Conservation (phyloP, 2,797 vertebrate species). For the Platalea minor region DNA sequence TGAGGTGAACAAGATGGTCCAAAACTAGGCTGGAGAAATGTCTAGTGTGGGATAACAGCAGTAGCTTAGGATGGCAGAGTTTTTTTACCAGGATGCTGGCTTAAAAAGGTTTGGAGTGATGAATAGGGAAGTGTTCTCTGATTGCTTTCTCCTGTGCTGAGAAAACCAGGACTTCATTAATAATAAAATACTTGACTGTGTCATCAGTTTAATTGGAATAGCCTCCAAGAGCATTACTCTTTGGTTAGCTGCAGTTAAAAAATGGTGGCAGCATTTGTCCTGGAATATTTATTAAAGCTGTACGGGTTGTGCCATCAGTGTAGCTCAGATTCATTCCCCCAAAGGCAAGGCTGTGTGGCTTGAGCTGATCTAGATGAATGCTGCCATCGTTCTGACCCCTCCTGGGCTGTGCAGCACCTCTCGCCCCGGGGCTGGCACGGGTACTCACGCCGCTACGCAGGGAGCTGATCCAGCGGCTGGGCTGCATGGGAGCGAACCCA, state of each 20-base stretch:
- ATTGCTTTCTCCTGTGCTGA: background rate
- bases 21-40: background rate
- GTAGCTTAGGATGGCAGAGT: background rate
- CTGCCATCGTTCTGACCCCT: accelerated
- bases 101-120: background rate
- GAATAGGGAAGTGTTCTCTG: background rate
- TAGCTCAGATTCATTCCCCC: background rate
- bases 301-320: background rate
- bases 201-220: background rate
- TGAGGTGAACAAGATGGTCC: background rate
- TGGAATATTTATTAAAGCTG: background rate
- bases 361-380: accelerated
- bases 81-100: background rate
- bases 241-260: background rate
- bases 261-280: background rate
- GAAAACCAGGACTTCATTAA: background rate
- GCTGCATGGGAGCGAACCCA: background rate
- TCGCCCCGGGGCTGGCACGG: accelerated
- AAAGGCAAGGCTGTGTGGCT: background rate
- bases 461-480: background rate
- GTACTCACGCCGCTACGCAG: accelerated
- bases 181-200: background rate
- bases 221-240: background rate
- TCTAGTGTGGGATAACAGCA: background rate
- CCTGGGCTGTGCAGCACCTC: background rate